phyloP scores from a whole-genome alignment of 2,113 vertebrate genomes.

The Anolis carolinensis region DNA sequence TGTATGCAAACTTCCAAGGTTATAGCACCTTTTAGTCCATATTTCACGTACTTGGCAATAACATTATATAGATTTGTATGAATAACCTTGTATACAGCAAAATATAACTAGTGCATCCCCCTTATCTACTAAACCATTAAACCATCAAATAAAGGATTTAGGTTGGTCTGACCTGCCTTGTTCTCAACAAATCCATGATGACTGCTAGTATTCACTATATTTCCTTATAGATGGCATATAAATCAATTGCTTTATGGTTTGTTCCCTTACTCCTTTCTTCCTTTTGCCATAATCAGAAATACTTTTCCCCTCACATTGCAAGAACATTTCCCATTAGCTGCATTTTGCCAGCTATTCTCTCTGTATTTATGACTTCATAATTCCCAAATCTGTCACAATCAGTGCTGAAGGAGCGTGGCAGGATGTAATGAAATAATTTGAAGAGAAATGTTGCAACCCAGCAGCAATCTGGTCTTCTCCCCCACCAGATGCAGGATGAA shows the following conservation, averaged over 20 bases:
- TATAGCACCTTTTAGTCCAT: neutral
- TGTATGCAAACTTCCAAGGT: neutral
- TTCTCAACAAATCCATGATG: conserved; percentile 20
- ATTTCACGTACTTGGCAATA: neutral
- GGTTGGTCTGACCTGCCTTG: neutral
- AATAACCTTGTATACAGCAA: neutral
- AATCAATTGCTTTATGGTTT: conserved; percentile 16
- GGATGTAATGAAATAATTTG: conserved; percentile 67
- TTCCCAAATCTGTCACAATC: conserved; percentile 70
- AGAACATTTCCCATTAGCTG: conserved; percentile 65
- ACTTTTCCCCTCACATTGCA: conserved; percentile 55
- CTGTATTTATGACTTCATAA: conserved; percentile 76
- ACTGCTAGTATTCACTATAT: neutral
- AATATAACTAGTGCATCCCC: neutral
- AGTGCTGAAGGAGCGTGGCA: conserved; percentile 56
- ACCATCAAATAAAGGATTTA: neutral
- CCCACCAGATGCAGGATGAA: conserved; percentile 62
- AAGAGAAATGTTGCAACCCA: conserved; percentile 55
- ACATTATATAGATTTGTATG: neutral
- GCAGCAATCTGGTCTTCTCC: conserved; percentile 57
- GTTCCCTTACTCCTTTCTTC: conserved; percentile 8
- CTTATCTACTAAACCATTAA: neutral
- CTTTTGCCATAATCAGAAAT: conserved; percentile 67
- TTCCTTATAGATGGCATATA: conserved; percentile 18
- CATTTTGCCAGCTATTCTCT: conserved; percentile 50